Conservation (phyloP, 2,888 invertebrate species). For the Watsonalla binaria region DNA sequence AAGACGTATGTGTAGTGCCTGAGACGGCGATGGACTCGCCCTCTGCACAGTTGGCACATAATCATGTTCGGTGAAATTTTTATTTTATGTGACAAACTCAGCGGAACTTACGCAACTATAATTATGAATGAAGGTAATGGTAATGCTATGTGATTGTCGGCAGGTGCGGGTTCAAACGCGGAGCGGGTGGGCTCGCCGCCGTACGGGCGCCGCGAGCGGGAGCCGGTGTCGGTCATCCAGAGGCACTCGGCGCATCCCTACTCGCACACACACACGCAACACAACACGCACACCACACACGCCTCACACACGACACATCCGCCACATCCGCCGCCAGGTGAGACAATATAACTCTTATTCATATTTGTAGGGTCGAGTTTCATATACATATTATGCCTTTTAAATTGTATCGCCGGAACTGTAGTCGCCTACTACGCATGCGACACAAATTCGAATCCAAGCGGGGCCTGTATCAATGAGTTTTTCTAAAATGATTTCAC, state of each 20-base stretch:
- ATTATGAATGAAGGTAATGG: too few relatives aligned
- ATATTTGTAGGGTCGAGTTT: not conserved
- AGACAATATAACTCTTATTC: constrained; percentile 11
- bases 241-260: constrained; percentile 60
- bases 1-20: too few relatives aligned
- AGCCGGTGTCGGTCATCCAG: constrained; percentile 55
- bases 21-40: too few relatives aligned
- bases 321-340: constrained; percentile 70
- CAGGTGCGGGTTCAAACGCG: constrained; percentile 12
- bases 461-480: too few relatives aligned
- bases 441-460: too few relatives aligned
- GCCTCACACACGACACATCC: constrained; percentile 29
- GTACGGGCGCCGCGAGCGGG: constrained; percentile 27
- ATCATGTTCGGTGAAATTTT: too few relatives aligned
- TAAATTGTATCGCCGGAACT: too few relatives aligned
- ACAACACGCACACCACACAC: constrained; percentile 3
- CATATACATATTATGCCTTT: not conserved
- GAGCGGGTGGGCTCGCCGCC: constrained; percentile 8
- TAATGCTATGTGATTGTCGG: constrained; percentile 11
- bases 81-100: too few relatives aligned
- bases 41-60: too few relatives aligned
- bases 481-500: too few relatives aligned
- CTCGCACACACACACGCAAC: constrained; percentile 47
- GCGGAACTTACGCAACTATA: too few relatives aligned
- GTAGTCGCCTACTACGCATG: too few relatives aligned